A percentile compares a stretch with the other conserved stretches of the same genome.
These are phyloP conservation scores for Drosophila triauraria DNA, from an alignment of 1,140 invertebrate species.

Conservation along the genomic window DNA sequence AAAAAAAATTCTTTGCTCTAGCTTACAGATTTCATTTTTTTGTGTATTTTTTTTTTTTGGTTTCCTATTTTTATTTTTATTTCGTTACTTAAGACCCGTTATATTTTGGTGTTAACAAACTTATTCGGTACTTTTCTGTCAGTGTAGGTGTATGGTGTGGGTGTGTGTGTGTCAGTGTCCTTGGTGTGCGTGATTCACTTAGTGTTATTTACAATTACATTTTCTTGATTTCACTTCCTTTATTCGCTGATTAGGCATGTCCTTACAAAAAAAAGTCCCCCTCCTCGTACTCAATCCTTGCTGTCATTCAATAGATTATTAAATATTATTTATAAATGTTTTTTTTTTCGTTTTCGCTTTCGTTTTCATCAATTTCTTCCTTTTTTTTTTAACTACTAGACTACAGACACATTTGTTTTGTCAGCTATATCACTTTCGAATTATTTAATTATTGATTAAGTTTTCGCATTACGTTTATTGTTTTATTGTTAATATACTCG, in stretches of 20 bases:
- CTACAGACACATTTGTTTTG: conserved; percentile 81
- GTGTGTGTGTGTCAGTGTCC: conserved; percentile 6
- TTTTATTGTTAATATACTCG: conserved; percentile 50
- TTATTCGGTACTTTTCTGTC: conserved; percentile 56
- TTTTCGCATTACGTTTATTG: conserved; percentile 47
- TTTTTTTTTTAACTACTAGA: conserved; percentile 67
- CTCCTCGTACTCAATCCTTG: conserved; percentile 1
- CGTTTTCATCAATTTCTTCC: conserved; percentile 32
- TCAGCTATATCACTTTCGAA: conserved; percentile 82
- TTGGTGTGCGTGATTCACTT: conserved; percentile 49
- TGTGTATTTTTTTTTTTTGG: neutral
- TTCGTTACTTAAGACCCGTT: conserved; percentile 72
- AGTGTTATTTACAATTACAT: conserved; percentile 73
- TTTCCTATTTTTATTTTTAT: conserved; percentile 3
- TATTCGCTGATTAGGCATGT: conserved; percentile 13
- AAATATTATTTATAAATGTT: conserved; percentile 47
- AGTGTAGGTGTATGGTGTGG: conserved; percentile 13
- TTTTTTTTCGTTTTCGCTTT: conserved; percentile 21
- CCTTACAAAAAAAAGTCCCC: conserved; percentile 35
- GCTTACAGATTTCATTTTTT: conserved; percentile 39
- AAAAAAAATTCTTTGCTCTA: conserved; percentile 56
- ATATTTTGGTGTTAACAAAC: conserved; percentile 71
- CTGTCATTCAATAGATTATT: conserved; percentile 27
- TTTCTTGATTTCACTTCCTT: conserved; percentile 37
- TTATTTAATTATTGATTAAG: conserved; percentile 81